Evolutionary conservation across 1,140 invertebrate species (phyloP), one percentile per base, ranked within the genome.

Genomic region (Psix sp.): DNA sequence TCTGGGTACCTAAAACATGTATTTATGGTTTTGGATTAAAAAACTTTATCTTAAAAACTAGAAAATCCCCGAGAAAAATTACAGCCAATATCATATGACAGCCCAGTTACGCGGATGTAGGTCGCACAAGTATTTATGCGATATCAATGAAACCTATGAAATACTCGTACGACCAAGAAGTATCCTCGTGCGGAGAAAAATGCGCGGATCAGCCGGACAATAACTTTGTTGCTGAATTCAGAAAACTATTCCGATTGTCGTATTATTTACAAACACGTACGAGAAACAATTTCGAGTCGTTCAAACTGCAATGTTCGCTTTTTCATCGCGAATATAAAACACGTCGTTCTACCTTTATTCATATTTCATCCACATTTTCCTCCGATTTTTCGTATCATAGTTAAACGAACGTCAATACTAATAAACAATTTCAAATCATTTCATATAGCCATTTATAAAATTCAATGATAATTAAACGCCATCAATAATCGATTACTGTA

Each of bases 81-180:
- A 39, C 21, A 65, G 33, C 56, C 29, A 31, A 46, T 62, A 46
- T 49, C 11, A 38, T 29, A 42, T 48, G 13, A 40, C 18, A 31
- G 18, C 9, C 13, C 10, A 16, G 29, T 67, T 59, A 45, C 16
- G 24, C 13, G 21, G 9, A 57, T 59, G 15, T 68, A 45, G 46
- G 52, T 68, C 54, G 46, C 15, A 14, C 39, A 15, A 24, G 52
- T 68, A 68, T 52, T 68, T 68, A 52, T 59, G 54, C 24, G 15
- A 43, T 49, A 49, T 57, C 51, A 67, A 67, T 59, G 54, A 59
- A 59, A 68, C 65, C 65, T 52, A 59, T 43, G 45, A 31, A 67
- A 57, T 67, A 67, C 52, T 46, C 24, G 42, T 65, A 14, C n/a
- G 31, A 35, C 42, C 40, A 54, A 46, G 45, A 43, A 48, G 43